phyloP scores from a whole-genome alignment of 2,888 invertebrate species.

The Mycalesis mineus region DNA sequence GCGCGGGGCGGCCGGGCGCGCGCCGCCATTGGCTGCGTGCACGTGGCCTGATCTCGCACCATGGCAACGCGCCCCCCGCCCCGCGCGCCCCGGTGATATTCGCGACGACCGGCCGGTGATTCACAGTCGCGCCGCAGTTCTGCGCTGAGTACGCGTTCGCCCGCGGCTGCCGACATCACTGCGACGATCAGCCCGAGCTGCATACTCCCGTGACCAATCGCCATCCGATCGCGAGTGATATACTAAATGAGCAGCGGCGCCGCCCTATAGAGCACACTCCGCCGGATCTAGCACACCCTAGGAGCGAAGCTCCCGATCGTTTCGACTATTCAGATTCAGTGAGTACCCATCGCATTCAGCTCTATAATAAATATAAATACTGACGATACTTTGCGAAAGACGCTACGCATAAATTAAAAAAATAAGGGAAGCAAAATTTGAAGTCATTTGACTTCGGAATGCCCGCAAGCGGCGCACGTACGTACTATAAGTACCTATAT shows the following conservation, averaged over 20 bases:
- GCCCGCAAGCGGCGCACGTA: too few relatives aligned
- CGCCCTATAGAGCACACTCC: not conserved
- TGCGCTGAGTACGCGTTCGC: slow-evolving; percentile 10
- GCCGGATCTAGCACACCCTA: not conserved
- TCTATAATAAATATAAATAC: not conserved
- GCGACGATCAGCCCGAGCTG: too few relatives aligned
- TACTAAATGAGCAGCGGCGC: not conserved
- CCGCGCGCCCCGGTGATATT: slow-evolving; percentile 42
- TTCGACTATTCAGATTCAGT: not conserved
- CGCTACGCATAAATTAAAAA: not conserved
- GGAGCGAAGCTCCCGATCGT: not conserved
- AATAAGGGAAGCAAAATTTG: too few relatives aligned
- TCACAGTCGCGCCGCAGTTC: slow-evolving; percentile 27
- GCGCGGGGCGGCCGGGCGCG: slow-evolving; percentile 30
- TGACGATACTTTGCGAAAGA: not conserved
- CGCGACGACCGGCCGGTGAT: slow-evolving; percentile 14
- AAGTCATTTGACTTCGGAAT: too few relatives aligned
- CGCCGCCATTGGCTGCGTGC: slow-evolving; percentile 80
- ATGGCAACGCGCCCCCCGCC: slow-evolving; percentile 71
- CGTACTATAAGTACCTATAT: too few relatives aligned
- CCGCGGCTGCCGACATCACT: slow-evolving; percentile 1
- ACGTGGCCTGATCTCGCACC: slow-evolving; percentile 88
- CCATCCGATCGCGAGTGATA: slow-evolving; percentile 15
- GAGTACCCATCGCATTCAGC: not conserved
- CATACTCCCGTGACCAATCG: too few relatives aligned